Evolutionary conservation across 2,888 invertebrate species (phyloP), one percentile per base, ranked within the genome.

Genomic region (Sinopyrophorus schimmeli): DNA sequence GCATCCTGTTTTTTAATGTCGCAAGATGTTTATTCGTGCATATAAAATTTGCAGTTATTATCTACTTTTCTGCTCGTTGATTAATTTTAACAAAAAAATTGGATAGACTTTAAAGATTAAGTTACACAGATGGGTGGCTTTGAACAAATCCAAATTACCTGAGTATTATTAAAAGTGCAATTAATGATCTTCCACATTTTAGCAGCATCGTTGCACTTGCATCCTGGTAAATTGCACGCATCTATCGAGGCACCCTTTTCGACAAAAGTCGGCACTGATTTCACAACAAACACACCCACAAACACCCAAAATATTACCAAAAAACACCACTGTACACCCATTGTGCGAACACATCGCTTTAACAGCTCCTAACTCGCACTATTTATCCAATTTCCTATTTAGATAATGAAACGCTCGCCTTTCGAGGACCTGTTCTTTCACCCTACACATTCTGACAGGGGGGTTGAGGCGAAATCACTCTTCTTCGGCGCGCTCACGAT

Each of bases 171-270:
- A 62, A 84, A 77, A 59, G 80, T 78, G 71, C 86, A 86, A 73
- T 83, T 83, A 64, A 85, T 77, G 60, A 74, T 77, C 62, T 77
- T 77, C 83, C 84, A 84, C 32, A 69, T 70, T 30, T 80, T 79
- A 16, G 76, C 75, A 38, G 76, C 78, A 35, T 77, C 73, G 24
- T 74, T 73, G 68, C 86, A 86, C 59, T 75, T 76, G 73, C 86
- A 86, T 60, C 76, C 81, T 47, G 72, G 68, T 71, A 76, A 71
- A 44, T 76, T 73, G 68, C 85, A 85, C 57, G 84, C 73, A 43
- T 76, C 76, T 43, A 58, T 59, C 38, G 38, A 35, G 7, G 51
- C 39, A 21, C 43, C 46, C 31, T 26, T 34, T 39, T 48, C 46
- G 7, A 51, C 51, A 20, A 38, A 28, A 5, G 40, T 31, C 5